Conservation (phyloP, 2,888 invertebrate species). For the Agrotis puta region DNA sequence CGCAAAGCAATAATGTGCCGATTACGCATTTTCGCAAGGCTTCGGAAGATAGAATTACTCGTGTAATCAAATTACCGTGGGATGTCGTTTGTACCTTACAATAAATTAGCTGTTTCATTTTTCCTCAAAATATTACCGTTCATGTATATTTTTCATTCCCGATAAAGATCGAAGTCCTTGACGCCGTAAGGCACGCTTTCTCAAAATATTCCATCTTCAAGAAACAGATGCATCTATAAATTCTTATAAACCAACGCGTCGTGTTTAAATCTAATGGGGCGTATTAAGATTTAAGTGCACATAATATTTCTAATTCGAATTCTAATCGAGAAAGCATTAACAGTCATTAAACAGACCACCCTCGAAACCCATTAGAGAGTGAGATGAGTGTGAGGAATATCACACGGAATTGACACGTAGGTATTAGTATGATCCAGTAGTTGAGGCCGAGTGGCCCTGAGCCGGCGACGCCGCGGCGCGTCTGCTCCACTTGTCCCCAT, state of each 20-base stretch:
- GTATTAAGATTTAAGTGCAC: slow-evolving; percentile 53
- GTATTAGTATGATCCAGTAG: slow-evolving; percentile 63
- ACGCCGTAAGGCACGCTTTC: slow-evolving; percentile 39
- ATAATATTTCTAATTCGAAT: slow-evolving; percentile 53
- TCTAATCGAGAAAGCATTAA: slow-evolving; percentile 65
- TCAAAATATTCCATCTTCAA: slow-evolving; percentile 14
- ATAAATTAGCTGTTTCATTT: slow-evolving; percentile 34
- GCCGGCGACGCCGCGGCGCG: slow-evolving; percentile 80
- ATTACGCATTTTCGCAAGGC: slow-evolving; percentile 52
- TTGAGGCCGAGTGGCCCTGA: slow-evolving; percentile 59
- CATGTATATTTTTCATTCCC: slow-evolving; percentile 15
- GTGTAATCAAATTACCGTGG: slow-evolving; percentile 49
- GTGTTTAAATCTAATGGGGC: slow-evolving; percentile 39
- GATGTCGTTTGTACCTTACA: slow-evolving; percentile 30
- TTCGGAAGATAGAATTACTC: slow-evolving; percentile 43
- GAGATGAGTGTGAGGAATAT: slow-evolving; percentile 66
- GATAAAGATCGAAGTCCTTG: slow-evolving; percentile 51
- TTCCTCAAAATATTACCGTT: slow-evolving; percentile 34
- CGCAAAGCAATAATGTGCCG: slow-evolving; percentile 34
- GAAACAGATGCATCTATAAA: slow-evolving; percentile 22
- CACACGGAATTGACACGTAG: slow-evolving; percentile 43
- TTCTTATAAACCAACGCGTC: slow-evolving; percentile 19
- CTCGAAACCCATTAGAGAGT: slow-evolving; percentile 73
- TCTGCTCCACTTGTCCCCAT: slow-evolving; percentile 84
- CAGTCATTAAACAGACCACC: slow-evolving; percentile 65